These are phyloP conservation scores for Pagrus major DNA, from an alignment of 2,113 vertebrate genomes.

Conservation along the genomic window DNA sequence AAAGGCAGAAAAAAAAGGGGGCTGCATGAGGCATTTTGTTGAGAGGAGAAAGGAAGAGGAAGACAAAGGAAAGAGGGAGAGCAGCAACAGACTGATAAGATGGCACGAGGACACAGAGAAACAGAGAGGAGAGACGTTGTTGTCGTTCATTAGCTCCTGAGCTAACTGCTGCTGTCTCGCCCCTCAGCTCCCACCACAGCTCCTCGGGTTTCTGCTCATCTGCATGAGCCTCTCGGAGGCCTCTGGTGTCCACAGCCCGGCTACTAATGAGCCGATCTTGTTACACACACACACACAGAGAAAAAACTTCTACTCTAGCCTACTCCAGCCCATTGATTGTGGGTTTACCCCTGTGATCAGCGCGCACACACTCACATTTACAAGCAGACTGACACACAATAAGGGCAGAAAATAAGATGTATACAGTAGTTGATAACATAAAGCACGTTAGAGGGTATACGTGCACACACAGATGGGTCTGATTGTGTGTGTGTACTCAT, in stretches of 20 bases:
- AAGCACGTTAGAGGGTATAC: no score
- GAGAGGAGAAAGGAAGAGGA: neutral
- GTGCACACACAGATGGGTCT: neutral
- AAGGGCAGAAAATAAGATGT: neutral
- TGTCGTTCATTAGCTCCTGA: constrained; percentile 38
- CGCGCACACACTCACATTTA: neutral
- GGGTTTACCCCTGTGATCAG: constrained; percentile 60
- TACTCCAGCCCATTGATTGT: constrained; percentile 65
- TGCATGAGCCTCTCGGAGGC: constrained; percentile 72
- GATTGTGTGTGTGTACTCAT: neutral
- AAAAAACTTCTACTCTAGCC: constrained; percentile 24
- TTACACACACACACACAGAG: constrained; percentile 67
- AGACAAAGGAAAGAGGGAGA: neutral
- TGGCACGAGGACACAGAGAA: neutral
- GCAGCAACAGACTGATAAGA: neutral
- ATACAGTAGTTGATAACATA: neutral
- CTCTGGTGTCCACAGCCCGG: constrained; percentile 72
- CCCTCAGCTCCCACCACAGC: constrained; percentile 35
- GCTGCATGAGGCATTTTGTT: neutral
- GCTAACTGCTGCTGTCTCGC: constrained; percentile 37
- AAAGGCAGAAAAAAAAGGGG: no score
- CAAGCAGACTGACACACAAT: neutral
- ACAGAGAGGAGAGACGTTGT: constrained; percentile 6
- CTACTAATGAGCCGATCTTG: constrained; percentile 74
- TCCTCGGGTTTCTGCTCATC: constrained; percentile 79